A percentile compares a stretch with the other conserved stretches of the same genome.
phyloP scores from a whole-genome alignment of 1,140 invertebrate genomes.

The Zaprionus inermis region DNA sequence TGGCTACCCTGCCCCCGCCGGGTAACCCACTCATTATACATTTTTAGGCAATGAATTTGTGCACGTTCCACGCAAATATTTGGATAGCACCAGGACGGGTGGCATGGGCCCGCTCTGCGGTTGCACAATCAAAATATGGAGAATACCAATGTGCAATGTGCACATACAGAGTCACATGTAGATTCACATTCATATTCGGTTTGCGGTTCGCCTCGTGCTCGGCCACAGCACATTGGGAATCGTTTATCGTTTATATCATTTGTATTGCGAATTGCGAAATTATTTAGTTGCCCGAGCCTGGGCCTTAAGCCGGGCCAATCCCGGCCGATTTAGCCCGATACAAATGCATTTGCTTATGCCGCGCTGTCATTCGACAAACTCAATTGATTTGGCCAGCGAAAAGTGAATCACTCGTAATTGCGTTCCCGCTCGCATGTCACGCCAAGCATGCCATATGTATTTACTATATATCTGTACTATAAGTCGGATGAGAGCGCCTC shows the following conservation, averaged over 20 bases:
- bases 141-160: slow-evolving; percentile 35
- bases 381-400: slow-evolving; percentile 33
- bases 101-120: slow-evolving; percentile 21
- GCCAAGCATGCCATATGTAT: slow-evolving; percentile 23
- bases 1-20: not conserved
- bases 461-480: not conserved
- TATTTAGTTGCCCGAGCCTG: slow-evolving; percentile 41
- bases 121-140: slow-evolving; percentile 40
- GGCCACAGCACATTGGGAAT: slow-evolving; percentile 23
- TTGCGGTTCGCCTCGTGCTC: slow-evolving; percentile 38
- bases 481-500: not conserved
- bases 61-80: slow-evolving; percentile 33
- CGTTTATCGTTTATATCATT: slow-evolving; percentile 30
- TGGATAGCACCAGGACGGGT: slow-evolving; percentile 35
- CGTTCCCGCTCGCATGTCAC: slow-evolving; percentile 15
- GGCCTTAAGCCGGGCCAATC: not conserved
- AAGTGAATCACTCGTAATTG: slow-evolving; percentile 32
- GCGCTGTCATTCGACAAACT: not conserved
- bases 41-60: slow-evolving; percentile 39
- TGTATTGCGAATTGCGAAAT: slow-evolving; percentile 12
- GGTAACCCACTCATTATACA: slow-evolving; percentile 33
- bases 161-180: not conserved
- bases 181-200: slow-evolving; percentile 22
- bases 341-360: not conserved
- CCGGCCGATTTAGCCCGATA: not conserved